Base-by-base conservation (phyloP, 2,888 invertebrate species). In the Leuctra nigra region DNA sequence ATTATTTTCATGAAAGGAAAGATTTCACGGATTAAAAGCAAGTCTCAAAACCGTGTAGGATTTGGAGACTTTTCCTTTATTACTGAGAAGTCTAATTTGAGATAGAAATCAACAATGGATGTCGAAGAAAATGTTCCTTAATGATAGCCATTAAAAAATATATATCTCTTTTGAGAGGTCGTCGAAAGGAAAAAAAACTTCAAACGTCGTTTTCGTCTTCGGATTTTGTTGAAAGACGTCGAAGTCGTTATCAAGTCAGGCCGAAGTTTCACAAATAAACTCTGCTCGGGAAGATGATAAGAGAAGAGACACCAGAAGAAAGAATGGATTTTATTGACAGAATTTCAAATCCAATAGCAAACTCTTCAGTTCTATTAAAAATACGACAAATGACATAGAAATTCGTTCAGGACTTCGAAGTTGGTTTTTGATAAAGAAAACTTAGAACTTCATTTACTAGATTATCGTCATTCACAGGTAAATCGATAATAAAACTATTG, bases 41-140 rank as follows among this genome's bases (percentile, higher is more conserved):
- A 39, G 20, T 3, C 13, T 39, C 39, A 18, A 18, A 14, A 39
- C 20, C 16, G 16, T 18, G 39, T 18, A 39, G 4, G 16, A 13
- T 14, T 39, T 46, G 4, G 47, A 47, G 29, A 25, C 25, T 47
- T 47, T 47, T 47, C 47, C 25, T 47, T n/a, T 47, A n/a, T 20
- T 20, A 18, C 18, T 20, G 50, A 50, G 50, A 16, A 20, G 33
- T 20, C 35, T 50, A 50, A 50, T 50, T 50, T 50, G 35, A 50
- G 50, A 50, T 50, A 50, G 18, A 50, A 50, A 50, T 50, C 50
- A 50, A 50, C 50, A 50, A 50, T 33, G 35, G 50, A 50, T 11
- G 50, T 50, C 11, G 50, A 22, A 22, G 50, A 50, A 50, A 44
- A 50, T 20, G 50, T 50, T 35, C 35, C 50, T 50, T 50, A 50